Base-by-base conservation (phyloP, 2,888 invertebrate species). In the Escarpia spicata region DNA sequence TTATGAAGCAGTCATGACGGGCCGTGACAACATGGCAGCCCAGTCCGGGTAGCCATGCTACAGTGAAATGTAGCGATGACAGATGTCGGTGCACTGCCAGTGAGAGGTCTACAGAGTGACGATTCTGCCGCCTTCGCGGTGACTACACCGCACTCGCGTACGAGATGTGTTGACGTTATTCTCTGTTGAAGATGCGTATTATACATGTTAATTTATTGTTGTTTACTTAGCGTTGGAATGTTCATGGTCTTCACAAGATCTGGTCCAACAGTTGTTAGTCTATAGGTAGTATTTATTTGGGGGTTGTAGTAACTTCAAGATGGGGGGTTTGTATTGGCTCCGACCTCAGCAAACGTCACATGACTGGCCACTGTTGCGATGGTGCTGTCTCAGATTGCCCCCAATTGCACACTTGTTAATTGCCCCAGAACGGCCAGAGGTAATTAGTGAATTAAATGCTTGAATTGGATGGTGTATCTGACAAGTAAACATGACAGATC, bases 141-240 rank as follows among this genome's bases (percentile, higher is more conserved):
- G 75, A 26, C 75, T 75, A 75, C n/a, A 75, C 15, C 0, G 75
- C 75, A 75, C 75, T 75, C 26, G 75, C 6, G 3, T 75, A 26
- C 19, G 75, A 75, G 26, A 75, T 4, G 26, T 75, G 75, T 75
- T 75, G 75, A 75, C n/a, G 75, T 75, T 75, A 75, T 75, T 26
- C 75, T 75, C n/a, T 75, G 19, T 75, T 26, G n/a, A 75, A 19
- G 26, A 75, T 75, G 19, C 6, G 75, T 75, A n/a, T 75, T 75
- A 75, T 75, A 75, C 75, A 75, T 75, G 75, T 75, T 75, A 75
- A 75, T 75, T 75, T 75, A 75, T 75, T 75, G 75, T 75, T 75
- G 75, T 75, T 75, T 75, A 75, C 75, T 75, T 75, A 75, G 75
- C 75, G n/a, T 75, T 75, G 75, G n/a, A 75, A 75, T 75, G 75